phyloP scores from a whole-genome alignment of 2,888 invertebrate species.

The Orthosia gothica region DNA sequence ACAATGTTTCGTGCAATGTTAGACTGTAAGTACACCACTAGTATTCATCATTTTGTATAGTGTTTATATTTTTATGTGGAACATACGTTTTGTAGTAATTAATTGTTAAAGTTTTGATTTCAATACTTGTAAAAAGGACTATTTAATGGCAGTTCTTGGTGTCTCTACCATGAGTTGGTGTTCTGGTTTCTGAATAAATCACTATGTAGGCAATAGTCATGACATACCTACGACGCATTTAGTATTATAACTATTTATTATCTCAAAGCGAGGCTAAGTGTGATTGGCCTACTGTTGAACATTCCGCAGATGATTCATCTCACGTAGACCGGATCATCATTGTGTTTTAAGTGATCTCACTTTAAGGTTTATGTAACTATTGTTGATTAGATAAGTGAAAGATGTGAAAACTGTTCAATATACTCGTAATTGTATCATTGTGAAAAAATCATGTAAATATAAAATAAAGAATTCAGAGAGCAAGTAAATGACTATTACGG shows the following conservation, averaged over 20 bases:
- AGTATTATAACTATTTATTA: conserved; percentile 65
- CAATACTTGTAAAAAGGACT: conserved; percentile 24
- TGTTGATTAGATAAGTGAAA: conserved; percentile 63
- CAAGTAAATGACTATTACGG: conserved; percentile 41
- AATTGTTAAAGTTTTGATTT: conserved; percentile 57
- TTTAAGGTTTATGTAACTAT: conserved; percentile 75
- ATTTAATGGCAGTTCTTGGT: conserved; percentile 13
- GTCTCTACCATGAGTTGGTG: conserved; percentile 24
- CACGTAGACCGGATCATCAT: conserved; percentile 55
- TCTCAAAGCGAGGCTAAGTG: conserved; percentile 60
- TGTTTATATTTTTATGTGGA: conserved; percentile 56
- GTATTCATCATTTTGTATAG: conserved; percentile 72
- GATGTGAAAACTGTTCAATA: conserved; percentile 44
- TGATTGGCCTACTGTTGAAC: conserved; percentile 60
- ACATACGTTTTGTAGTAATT: conserved; percentile 55
- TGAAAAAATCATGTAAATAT: conserved; percentile 33
- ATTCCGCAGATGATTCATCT: conserved; percentile 56
- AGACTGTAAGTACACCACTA: conserved; percentile 89
- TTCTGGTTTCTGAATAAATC: conserved; percentile 27
- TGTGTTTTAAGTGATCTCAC: conserved; percentile 83
- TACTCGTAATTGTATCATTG: conserved; percentile 11
- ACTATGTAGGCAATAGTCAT: conserved; percentile 37
- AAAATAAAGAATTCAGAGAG: conserved; percentile 41
- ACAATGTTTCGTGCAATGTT: conserved; percentile 89
- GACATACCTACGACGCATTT: conserved; percentile 65